Evolutionary conservation across 2,113 vertebrate species (phyloP).

Genomic region (Castor canadensis): DNA sequence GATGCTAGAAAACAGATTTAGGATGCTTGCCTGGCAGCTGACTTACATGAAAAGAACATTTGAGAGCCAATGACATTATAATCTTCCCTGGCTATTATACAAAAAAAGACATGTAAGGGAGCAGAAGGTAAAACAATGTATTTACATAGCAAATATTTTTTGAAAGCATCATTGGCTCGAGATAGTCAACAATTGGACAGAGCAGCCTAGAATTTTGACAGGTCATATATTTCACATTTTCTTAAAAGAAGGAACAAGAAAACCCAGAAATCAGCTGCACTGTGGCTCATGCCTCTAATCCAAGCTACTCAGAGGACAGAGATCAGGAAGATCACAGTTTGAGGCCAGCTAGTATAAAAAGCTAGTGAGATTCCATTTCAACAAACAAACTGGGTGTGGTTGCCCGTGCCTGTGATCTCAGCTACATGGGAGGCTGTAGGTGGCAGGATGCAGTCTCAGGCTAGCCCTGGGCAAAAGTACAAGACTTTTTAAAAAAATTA

Average conservation of each 20-base stretch:
- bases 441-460: too few species aligned
- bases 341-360: too few species aligned
- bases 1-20: constrained; percentile 48
- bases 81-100: background rate
- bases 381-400: too few species aligned
- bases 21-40: constrained; percentile 32
- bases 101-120: constrained; percentile 20
- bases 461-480: too few species aligned
- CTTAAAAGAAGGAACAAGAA: background rate
- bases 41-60: constrained; percentile 56
- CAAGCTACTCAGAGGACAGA: too few species aligned
- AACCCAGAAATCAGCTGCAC: too few species aligned
- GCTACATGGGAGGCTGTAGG: too few species aligned
- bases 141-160: constrained; percentile 12
- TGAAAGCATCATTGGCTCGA: constrained; percentile 21
- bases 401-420: too few species aligned
- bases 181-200: background rate
- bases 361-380: too few species aligned
- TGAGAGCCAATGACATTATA: constrained; percentile 29
- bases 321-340: too few species aligned
- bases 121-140: constrained; percentile 42
- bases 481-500: too few species aligned
- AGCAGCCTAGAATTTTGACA: background rate
- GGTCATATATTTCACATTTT: background rate
- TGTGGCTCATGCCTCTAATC: too few species aligned